These are phyloP conservation scores for Ophion ventricosus DNA, from an alignment of 2,888 invertebrate genomes.

Conservation along the genomic window DNA sequence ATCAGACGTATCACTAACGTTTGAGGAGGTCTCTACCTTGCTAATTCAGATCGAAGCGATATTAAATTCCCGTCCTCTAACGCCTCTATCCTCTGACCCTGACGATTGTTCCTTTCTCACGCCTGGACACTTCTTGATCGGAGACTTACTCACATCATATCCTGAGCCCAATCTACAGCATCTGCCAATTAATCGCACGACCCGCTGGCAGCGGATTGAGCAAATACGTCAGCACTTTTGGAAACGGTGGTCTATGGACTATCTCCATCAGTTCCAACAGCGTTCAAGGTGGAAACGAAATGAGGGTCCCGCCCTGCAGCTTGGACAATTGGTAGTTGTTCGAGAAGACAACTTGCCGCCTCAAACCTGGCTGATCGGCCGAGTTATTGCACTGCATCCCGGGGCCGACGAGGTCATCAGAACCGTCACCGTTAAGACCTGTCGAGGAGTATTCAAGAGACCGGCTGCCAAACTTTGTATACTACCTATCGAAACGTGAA, in stretches of 20 bases:
- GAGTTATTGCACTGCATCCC: not conserved
- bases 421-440: slow-evolving; percentile 19
- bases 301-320: slow-evolving; percentile 3
- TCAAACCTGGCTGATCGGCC: slow-evolving; percentile 4
- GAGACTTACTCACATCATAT: slow-evolving; percentile 20
- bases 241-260: slow-evolving; percentile 33
- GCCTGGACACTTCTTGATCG: slow-evolving; percentile 49
- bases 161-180: slow-evolving; percentile 31
- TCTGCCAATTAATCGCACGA: slow-evolving; percentile 8
- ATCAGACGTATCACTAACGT: not conserved
- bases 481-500: slow-evolving; percentile 18
- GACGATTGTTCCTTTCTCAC: slow-evolving; percentile 30
- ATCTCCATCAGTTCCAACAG: slow-evolving; percentile 4
- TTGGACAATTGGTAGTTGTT: slow-evolving; percentile 4
- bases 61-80: slow-evolving; percentile 37
- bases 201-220: slow-evolving; percentile 30
- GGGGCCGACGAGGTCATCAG: slow-evolving; percentile 26
- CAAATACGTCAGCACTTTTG: slow-evolving; percentile 41
- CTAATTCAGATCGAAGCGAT: slow-evolving; percentile 43
- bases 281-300: slow-evolving; percentile 11
- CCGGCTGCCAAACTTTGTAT: slow-evolving; percentile 12
- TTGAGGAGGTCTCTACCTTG: slow-evolving; percentile 24
- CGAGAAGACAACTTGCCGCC: slow-evolving; percentile 23
- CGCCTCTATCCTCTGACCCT: slow-evolving; percentile 36
- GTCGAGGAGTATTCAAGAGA: slow-evolving; percentile 23